These are phyloP conservation scores for Brachyopa scutellaris DNA, from an alignment of 2,888 invertebrate genomes.

Conservation along the genomic window DNA sequence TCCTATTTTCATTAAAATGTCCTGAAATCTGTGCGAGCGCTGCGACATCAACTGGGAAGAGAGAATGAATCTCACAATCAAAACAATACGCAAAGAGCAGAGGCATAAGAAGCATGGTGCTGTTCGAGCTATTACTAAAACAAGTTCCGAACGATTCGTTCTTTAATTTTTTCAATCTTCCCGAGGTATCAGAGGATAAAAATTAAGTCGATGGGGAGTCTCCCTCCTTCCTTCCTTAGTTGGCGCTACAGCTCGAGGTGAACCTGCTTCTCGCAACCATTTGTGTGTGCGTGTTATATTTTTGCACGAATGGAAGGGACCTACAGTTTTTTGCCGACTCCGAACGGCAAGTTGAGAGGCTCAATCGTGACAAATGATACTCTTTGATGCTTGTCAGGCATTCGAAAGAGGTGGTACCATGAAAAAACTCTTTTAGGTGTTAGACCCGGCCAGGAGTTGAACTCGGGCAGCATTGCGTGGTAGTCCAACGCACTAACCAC, in stretches of 20 bases:
- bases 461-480: too few species aligned
- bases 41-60: constrained; percentile 98
- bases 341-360: too few species aligned
- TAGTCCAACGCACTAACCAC: too few species aligned
- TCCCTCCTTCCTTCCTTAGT: too few species aligned
- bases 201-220: constrained; percentile 95
- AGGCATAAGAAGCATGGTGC: constrained; percentile 98
- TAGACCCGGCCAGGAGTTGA: too few species aligned
- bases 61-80: constrained; percentile 97
- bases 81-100: constrained; percentile 98
- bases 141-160: constrained; percentile 98
- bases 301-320: too few species aligned
- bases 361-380: constrained; percentile 95
- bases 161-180: constrained; percentile 99
- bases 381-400: constrained; percentile 99
- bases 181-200: constrained; percentile 90
- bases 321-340: too few species aligned
- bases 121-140: constrained; percentile 96
- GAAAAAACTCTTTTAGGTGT: constrained; percentile 98
- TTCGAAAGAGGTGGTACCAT: constrained; percentile 97
- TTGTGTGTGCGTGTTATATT: too few species aligned
- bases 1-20: constrained; percentile 97
- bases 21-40: constrained; percentile 87
- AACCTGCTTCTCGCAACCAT: too few species aligned
- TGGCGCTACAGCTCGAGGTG: too few species aligned